Percentiles rank a stretch among this genome's conserved stretches.
Evolutionary conservation across 1,140 invertebrate genomes (phyloP).

Genomic region (Cherax quadricarinatus): DNA sequence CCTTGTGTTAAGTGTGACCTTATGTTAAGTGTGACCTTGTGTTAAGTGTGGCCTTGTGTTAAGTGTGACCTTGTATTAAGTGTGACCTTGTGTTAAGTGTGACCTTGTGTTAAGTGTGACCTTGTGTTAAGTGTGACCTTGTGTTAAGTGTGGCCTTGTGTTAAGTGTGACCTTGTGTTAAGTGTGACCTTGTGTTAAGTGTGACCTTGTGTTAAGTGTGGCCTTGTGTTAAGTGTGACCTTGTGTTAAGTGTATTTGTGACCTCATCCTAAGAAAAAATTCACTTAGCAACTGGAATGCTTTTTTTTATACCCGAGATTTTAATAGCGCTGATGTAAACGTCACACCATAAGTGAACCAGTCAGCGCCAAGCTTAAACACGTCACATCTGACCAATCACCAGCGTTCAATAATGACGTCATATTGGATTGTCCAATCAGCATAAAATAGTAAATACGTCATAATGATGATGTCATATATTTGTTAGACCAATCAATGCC

Average conservation of each 20-base stretch:
- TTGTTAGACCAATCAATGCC: background rate
- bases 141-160: too few species aligned
- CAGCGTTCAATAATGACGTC: too few species aligned
- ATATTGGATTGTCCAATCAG: too few species aligned
- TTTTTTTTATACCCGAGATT: background rate
- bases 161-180: background rate
- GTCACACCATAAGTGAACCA: background rate
- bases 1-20: background rate
- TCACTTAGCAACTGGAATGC: background rate
- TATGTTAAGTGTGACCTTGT: too few species aligned
- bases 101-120: too few species aligned
- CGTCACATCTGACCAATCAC: too few species aligned
- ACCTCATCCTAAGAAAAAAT: background rate
- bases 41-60: too few species aligned
- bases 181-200: background rate
- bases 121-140: background rate
- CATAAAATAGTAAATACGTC: too few species aligned
- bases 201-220: background rate
- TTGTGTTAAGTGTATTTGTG: background rate
- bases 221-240: too few species aligned
- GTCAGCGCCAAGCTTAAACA: too few species aligned
- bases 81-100: too few species aligned
- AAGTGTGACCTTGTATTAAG: background rate
- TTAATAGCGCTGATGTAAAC: background rate
- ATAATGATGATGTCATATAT: background rate